Evolutionary conservation across 2,888 invertebrate genomes (phyloP), one percentile per base, ranked within the genome.

Genomic region (Philonicus albiceps): DNA sequence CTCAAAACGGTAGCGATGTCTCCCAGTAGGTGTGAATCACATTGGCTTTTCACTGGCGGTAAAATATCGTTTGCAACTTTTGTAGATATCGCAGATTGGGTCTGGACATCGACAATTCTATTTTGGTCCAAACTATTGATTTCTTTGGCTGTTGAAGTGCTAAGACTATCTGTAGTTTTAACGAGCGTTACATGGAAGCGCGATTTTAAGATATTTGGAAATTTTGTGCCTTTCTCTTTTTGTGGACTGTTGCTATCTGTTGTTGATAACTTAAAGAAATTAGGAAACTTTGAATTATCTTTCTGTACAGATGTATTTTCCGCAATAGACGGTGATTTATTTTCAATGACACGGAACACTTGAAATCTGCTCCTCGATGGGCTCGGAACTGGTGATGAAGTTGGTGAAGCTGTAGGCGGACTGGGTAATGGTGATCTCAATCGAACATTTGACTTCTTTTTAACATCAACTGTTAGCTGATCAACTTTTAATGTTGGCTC

Each of bases 341-440:
- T 87, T 78, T 92, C 92, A 31, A 88, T 85, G 6, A 93, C 92
- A 34, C 92, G 91, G 87, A 91, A 92, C 73, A 92, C 92, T 88
- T 92, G 92, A 90, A 92, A 92, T 84, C 92, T 91, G 88, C 91
- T 92, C 85, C 89, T 87, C 86, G 93, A 93, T 27, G 93, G 93
- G 89, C 93, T 92, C 83, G 95, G 95, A 88, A 95, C 93, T 37
- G 96, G 96, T 90, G 95, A 95, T 89, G 95, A 94, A 88, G 95
- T 94, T 85, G 95, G 95, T 78, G 95, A 93, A 34, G 94, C 93
- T 88, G 94, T 94, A 89, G 94, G 94, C 89, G 94, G 94, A 91
- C 94, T 91, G 90, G 95, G 95, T 90, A 94, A 90, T 90, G 95
- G 96, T 49, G 95, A 95, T 86, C 95, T 94, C 87, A 95, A 93